phyloP scores from a whole-genome alignment of 2,888 invertebrate genomes.

The Papilio protenor region DNA sequence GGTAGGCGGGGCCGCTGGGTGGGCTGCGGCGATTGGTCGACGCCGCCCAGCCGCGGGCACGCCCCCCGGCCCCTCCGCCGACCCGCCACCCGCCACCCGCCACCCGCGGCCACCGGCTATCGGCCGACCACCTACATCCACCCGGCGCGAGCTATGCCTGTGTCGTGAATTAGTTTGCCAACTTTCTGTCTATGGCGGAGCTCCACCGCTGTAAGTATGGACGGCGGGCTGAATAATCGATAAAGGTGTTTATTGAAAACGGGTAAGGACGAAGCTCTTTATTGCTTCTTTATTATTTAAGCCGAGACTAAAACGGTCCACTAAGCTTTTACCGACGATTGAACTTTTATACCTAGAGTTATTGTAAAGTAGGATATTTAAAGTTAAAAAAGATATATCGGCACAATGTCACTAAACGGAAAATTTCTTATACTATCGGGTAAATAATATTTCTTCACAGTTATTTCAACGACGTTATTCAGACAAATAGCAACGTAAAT shows the following conservation, averaged over 20 bases:
- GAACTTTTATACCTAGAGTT: not conserved
- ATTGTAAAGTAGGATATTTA: not conserved
- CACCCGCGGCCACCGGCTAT: constrained; percentile 79
- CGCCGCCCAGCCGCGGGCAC: constrained; percentile 79
- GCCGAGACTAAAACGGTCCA: constrained; percentile 58
- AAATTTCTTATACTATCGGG: not conserved
- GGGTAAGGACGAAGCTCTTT: constrained; percentile 81
- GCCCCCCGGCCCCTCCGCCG: constrained; percentile 65
- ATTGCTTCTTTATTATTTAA: constrained; percentile 83
- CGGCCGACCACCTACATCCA: constrained; percentile 79
- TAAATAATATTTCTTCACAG: not conserved
- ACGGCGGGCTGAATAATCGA: constrained; percentile 83
- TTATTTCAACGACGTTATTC: too few species aligned
- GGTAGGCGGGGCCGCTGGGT: constrained; percentile 80
- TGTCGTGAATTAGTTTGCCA: constrained; percentile 84
- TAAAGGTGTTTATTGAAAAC: constrained; percentile 85
- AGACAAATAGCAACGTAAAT: not conserved
- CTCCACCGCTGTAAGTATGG: constrained; percentile 82
- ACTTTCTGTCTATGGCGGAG: constrained; percentile 84
- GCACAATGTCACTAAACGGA: not conserved
- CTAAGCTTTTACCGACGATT: constrained; percentile 42
- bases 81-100: constrained; percentile 78
- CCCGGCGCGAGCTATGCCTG: constrained; percentile 82
- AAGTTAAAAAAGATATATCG: not conserved
- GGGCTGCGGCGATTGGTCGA: constrained; percentile 79